A percentile compares a stretch with the other conserved stretches of the same genome.
These are phyloP conservation scores for Phalacrocorax pelagicus DNA, from an alignment of 2,113 vertebrate species.

Conservation along the genomic window DNA sequence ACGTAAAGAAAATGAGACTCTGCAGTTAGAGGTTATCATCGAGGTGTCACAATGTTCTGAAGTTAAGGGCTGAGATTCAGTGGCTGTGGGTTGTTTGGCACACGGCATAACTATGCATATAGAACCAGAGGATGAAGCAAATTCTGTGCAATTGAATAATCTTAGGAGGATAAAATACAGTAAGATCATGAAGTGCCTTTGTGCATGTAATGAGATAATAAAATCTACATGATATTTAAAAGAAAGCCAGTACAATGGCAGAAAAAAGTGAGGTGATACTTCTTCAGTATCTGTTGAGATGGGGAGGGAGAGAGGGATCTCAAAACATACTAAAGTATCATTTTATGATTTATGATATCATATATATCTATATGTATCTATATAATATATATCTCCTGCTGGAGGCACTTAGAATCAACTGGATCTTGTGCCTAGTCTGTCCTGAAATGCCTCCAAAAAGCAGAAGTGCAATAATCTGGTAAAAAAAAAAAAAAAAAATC, in stretches of 20 bases:
- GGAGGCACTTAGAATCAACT: background rate
- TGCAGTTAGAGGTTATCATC: background rate
- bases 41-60: background rate
- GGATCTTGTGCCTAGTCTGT: background rate
- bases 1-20: background rate
- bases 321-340: too few relatives aligned
- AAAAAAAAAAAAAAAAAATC: background rate
- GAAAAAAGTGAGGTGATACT: background rate
- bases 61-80: background rate
- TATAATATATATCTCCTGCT: background rate
- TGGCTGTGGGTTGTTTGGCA: background rate
- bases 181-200: background rate
- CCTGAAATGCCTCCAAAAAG: background rate
- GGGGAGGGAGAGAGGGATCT: background rate
- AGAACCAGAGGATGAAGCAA: background rate
- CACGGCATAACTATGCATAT: background rate
- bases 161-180: background rate
- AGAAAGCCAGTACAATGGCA: background rate
- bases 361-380: rapidly evolving
- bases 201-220: background rate
- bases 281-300: background rate
- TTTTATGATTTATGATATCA: too few relatives aligned
- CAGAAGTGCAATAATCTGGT: background rate
- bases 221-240: background rate
- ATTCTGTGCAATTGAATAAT: background rate